phyloP scores from a whole-genome alignment of 2,888 invertebrate genomes.

The Apodemia zela region DNA sequence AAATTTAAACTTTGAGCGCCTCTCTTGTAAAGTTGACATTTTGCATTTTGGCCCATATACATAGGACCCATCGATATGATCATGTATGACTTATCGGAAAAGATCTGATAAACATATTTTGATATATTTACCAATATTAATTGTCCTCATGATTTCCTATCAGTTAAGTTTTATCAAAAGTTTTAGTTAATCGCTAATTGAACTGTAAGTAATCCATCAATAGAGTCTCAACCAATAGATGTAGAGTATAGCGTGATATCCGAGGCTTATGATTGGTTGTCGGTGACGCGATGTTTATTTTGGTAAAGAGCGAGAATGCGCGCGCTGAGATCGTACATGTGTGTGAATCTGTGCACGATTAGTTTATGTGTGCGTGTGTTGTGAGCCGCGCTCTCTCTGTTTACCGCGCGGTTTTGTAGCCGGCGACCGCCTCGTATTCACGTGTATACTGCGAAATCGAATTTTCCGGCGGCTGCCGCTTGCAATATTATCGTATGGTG shows the following conservation, averaged over 20 bases:
- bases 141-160: constrained; percentile 62
- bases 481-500: constrained; percentile 59
- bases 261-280: constrained; percentile 51
- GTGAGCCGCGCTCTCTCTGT: constrained; percentile 71
- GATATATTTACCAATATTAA: constrained; percentile 43
- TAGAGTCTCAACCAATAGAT: constrained; percentile 61
- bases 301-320: constrained; percentile 57
- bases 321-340: constrained; percentile 49
- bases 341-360: constrained; percentile 36
- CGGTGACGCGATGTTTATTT: constrained; percentile 72
- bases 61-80: no score
- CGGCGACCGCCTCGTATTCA: constrained; percentile 85
- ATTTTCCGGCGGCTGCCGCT: constrained; percentile 63
- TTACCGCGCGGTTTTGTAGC: constrained; percentile 77
- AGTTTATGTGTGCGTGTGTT: constrained; percentile 63
- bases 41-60: no score
- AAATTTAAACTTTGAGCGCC: no score
- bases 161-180: constrained; percentile 71
- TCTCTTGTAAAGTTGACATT: no score
- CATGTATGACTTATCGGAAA: constrained; percentile 19
- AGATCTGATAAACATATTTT: constrained; percentile 32
- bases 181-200: constrained; percentile 74
- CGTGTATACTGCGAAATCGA: constrained; percentile 57
- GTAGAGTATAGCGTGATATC: constrained; percentile 54
- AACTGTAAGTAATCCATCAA: constrained; percentile 71